Evolutionary conservation across 2,113 vertebrate species (phyloP).

Genomic region (Vulpes vulpes): DNA sequence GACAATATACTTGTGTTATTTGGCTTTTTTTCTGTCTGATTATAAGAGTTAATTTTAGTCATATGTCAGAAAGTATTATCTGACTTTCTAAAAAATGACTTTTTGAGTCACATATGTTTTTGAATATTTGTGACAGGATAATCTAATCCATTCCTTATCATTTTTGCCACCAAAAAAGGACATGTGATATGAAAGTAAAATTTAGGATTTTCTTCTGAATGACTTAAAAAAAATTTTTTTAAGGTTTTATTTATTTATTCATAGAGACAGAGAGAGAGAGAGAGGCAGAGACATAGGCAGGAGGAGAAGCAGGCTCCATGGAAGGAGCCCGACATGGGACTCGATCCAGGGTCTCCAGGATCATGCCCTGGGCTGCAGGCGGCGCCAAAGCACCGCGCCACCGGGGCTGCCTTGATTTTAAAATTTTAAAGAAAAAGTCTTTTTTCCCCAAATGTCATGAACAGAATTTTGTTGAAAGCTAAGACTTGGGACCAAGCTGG

Average conservation of each 20-base stretch:
- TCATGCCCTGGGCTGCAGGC: too few species aligned
- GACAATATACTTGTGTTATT: slow-evolving; percentile 80
- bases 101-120: slow-evolving; percentile 71
- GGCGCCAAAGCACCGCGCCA: too few species aligned
- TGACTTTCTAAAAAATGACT: slow-evolving; percentile 78
- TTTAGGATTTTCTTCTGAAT: background rate
- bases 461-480: slow-evolving; percentile 52
- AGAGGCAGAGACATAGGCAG: too few species aligned
- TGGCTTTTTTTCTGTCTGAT: slow-evolving; percentile 79
- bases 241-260: too few species aligned
- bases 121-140: slow-evolving; percentile 86
- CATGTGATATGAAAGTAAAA: background rate
- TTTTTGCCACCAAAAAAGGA: slow-evolving; percentile 67
- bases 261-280: too few species aligned
- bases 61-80: slow-evolving; percentile 77
- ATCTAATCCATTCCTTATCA: slow-evolving; percentile 82
- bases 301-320: too few species aligned
- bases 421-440: slow-evolving; percentile 23
- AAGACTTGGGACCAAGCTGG: background rate
- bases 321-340: too few species aligned
- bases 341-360: too few species aligned
- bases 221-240: background rate
- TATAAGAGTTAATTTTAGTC: slow-evolving; percentile 85
- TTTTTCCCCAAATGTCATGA: slow-evolving; percentile 20
- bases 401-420: background rate